Conservation (phyloP, 2,113 vertebrate species). For the Madoqua kirkii region DNA sequence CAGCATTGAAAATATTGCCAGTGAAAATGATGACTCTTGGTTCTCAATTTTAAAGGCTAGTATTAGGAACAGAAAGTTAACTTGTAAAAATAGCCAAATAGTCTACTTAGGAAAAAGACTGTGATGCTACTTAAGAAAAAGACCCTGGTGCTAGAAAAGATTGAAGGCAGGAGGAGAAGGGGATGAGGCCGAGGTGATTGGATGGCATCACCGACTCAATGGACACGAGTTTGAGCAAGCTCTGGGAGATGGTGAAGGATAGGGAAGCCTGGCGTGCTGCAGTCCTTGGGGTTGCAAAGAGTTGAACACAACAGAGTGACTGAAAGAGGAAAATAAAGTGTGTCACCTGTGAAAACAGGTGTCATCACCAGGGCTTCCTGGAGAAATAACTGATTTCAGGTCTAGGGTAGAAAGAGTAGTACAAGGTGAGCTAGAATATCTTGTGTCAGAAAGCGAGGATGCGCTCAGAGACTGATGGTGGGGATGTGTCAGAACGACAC, state of each 20-base stretch:
- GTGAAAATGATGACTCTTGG: neutral
- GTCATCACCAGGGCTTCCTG: neutral
- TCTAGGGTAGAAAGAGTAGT: neutral
- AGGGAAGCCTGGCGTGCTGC: neutral
- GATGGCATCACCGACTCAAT: neutral
- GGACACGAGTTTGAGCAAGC: neutral
- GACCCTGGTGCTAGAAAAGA: neutral
- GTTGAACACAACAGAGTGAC: neutral
- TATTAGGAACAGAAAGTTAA: conserved; percentile 6
- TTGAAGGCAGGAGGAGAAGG: neutral
- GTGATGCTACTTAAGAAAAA: neutral
- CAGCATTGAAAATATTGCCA: neutral
- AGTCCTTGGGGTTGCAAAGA: neutral
- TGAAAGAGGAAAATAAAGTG: neutral
- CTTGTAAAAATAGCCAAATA: conserved; percentile 38
- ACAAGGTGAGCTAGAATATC: neutral
- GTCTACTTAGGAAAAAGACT: neutral
- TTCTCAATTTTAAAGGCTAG: conserved; percentile 33
- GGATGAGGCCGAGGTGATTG: neutral
- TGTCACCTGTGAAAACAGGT: neutral
- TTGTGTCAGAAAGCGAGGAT: neutral
- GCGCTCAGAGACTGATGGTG: neutral
- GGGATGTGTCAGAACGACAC: neutral
- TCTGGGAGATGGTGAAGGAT: neutral
- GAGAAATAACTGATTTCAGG: conserved; percentile 7